These are phyloP conservation scores for Leptopilina clavipes DNA, from an alignment of 1,140 invertebrate species.

Conservation along the genomic window DNA sequence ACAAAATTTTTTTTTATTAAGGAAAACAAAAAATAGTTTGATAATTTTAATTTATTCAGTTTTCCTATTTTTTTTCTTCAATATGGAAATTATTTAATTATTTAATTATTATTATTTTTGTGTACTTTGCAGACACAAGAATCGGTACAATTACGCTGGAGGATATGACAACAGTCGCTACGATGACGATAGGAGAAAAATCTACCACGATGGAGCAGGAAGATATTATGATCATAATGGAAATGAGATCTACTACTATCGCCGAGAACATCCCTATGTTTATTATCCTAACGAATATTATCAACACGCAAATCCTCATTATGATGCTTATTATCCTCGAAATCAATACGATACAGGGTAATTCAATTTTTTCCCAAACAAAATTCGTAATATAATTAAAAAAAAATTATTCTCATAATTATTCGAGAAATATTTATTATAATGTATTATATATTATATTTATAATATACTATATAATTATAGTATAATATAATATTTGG, in stretches of 20 bases:
- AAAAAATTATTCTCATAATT: no score
- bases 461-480: no score
- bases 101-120: conserved; percentile 32
- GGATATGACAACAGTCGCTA: conserved; percentile 76
- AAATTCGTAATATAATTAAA: no score
- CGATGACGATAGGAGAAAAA: conserved; percentile 72
- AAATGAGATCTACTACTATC: conserved; percentile 48
- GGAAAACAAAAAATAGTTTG: no score
- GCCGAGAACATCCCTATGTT: conserved; percentile 41
- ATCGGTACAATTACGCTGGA: conserved; percentile 70
- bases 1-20: not conserved
- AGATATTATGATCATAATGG: conserved; percentile 67
- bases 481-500: no score
- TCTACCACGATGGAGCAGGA: conserved; percentile 69
- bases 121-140: conserved; percentile 64
- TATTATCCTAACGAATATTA: conserved; percentile 48
- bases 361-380: not conserved
- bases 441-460: no score
- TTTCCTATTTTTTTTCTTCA: not conserved
- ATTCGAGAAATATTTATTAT: no score
- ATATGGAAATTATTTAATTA: no score
- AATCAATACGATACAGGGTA: conserved; percentile 40
- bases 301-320: conserved; percentile 37
- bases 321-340: conserved; percentile 45
- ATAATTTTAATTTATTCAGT: not conserved